These are phyloP conservation scores for Tinamus guttatus DNA, from an alignment of 2,113 vertebrate genomes.

Conservation along the genomic window DNA sequence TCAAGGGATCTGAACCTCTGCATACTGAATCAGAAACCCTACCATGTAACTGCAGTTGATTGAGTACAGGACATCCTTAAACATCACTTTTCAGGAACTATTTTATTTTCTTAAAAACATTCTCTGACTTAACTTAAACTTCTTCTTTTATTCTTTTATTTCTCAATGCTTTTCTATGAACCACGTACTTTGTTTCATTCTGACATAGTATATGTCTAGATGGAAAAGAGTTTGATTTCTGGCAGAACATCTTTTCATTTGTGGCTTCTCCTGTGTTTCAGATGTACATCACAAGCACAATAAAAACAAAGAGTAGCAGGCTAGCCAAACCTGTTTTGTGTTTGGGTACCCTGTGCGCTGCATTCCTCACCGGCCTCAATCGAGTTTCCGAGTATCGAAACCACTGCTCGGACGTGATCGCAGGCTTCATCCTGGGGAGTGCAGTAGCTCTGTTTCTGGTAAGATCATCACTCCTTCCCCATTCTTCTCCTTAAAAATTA, in stretches of 20 bases:
- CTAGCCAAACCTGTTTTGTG: conserved; percentile 96
- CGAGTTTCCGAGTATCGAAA: conserved; percentile 96
- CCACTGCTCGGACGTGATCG: conserved; percentile 95
- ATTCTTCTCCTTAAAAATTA: background rate
- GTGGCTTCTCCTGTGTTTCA: conserved; percentile 64
- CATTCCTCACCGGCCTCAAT: conserved; percentile 95
- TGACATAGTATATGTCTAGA: background rate
- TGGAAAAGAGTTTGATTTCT: background rate
- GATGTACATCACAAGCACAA: conserved; percentile 99
- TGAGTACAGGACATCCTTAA: background rate
- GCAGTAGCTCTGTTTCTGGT: conserved; percentile 95
- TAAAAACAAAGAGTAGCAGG: conserved; percentile 96
- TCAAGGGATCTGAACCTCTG: background rate
- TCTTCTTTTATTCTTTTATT: background rate
- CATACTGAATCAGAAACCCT: background rate
- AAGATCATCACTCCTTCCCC: conserved; percentile 13
- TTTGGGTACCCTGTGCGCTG: conserved; percentile 92
- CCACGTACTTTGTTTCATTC: background rate
- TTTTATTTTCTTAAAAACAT: background rate
- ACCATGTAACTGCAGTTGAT: background rate
- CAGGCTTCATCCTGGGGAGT: conserved; percentile 93
- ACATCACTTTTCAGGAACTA: background rate
- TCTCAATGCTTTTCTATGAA: background rate
- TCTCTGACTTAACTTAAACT: background rate
- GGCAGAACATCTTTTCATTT: background rate